A percentile compares a stretch with the other conserved stretches of the same genome.
phyloP scores from a whole-genome alignment of 2,888 invertebrate species.

The Melanostoma scalare region DNA sequence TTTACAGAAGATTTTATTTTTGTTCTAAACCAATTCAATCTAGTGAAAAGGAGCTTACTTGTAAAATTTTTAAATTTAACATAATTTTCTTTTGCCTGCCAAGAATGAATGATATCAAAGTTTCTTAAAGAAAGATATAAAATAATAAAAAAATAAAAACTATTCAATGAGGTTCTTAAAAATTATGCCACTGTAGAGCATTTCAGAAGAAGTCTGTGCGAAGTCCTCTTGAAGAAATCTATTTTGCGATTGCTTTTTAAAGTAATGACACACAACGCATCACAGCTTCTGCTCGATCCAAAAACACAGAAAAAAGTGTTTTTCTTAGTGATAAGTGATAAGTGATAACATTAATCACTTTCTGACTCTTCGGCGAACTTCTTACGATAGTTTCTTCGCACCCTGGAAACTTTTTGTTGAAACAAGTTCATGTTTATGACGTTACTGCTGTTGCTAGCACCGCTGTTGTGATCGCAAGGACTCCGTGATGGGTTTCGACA shows the following conservation, averaged over 20 bases:
- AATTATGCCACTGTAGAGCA: constrained; percentile 10
- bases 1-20: too few relatives aligned
- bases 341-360: constrained; percentile 83
- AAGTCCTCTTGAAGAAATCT: too few relatives aligned
- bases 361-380: constrained; percentile 85
- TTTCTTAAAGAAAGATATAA: background rate
- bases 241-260: background rate
- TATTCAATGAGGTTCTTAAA: background rate
- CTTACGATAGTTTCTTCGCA: constrained; percentile 85
- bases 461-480: constrained; percentile 60
- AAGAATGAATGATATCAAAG: background rate
- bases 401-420: constrained; percentile 84
- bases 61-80: background rate
- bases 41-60: too few relatives aligned
- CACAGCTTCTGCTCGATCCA: constrained; percentile 65
- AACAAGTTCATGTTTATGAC: constrained; percentile 75
- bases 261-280: constrained; percentile 58
- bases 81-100: background rate
- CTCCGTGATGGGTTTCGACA: constrained; percentile 52
- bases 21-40: too few relatives aligned
- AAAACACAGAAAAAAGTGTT: constrained; percentile 2
- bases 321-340: background rate
- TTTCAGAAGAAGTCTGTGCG: constrained; percentile 5
- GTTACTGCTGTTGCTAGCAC: constrained; percentile 64
- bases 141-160: constrained; percentile 11